Evolutionary conservation across 2,113 vertebrate species (phyloP).

Genomic region (Cercocebus atys): DNA sequence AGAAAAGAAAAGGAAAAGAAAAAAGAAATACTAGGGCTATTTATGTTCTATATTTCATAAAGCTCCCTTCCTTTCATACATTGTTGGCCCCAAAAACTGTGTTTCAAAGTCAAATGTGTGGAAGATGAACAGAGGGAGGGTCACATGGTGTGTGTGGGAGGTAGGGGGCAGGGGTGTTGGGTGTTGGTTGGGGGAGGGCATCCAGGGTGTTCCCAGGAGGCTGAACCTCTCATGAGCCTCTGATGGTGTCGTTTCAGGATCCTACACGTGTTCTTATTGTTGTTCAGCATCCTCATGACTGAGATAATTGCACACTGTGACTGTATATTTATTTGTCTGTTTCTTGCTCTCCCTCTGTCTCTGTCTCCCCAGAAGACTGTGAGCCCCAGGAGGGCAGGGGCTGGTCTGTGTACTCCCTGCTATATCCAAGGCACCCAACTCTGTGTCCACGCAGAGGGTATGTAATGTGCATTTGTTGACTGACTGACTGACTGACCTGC

Average conservation of each 20-base stretch:
- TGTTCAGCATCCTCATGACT: not conserved
- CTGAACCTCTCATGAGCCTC: not conserved
- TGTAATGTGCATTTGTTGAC: not conserved
- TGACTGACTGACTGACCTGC: not conserved
- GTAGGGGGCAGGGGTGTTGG: not conserved
- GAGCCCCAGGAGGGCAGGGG: not conserved
- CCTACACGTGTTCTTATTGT: not conserved
- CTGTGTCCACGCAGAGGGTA: not conserved
- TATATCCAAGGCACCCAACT: not conserved
- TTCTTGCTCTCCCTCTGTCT: not conserved
- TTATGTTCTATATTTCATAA: no score
- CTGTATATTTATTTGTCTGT: not conserved
- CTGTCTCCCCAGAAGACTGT: not conserved
- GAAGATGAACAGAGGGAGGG: not conserved
- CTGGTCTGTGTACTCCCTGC: not conserved
- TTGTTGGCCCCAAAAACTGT: not conserved
- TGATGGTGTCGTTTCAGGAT: not conserved
- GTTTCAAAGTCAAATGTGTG: not conserved
- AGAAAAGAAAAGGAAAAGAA: no score
- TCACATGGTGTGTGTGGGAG: not conserved
- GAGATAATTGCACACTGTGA: not conserved
- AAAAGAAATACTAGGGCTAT: no score
- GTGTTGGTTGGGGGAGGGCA: not conserved
- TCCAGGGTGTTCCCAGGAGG: not conserved
- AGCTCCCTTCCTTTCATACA: not conserved